Evolutionary conservation across 2,888 invertebrate species (phyloP).

Genomic region (Chymomyza fuscimana): DNA sequence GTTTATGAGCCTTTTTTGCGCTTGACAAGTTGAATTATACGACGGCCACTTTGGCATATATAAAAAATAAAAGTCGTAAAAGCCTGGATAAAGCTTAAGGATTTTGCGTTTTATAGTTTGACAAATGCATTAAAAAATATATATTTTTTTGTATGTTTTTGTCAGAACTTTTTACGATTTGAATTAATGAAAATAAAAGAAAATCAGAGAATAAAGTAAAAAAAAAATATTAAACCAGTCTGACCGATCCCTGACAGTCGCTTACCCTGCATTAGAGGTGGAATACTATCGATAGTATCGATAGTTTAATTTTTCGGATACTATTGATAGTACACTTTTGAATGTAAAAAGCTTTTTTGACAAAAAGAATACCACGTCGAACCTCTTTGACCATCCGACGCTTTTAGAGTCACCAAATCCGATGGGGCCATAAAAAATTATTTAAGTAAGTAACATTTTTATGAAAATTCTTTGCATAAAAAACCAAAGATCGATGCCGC

Average conservation of each 20-base stretch:
- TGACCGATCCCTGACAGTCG: not conserved
- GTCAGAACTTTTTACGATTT: not conserved
- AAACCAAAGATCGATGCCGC: too few relatives aligned
- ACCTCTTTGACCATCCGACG: too few relatives aligned
- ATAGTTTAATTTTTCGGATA: too few relatives aligned
- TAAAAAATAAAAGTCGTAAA: slow-evolving; percentile 41
- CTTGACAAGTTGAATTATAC: slow-evolving; percentile 73
- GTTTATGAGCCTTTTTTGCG: slow-evolving; percentile 68
- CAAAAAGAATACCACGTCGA: too few relatives aligned
- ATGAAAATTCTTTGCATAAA: too few relatives aligned
- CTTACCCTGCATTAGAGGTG: too few relatives aligned
- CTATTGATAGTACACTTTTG: too few relatives aligned
- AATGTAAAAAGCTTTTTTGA: too few relatives aligned
- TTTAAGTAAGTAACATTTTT: too few relatives aligned
- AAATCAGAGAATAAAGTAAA: not conserved
- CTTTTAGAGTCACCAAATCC: too few relatives aligned
- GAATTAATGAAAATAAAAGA: not conserved
- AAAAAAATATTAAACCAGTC: not conserved
- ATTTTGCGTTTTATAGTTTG: slow-evolving; percentile 36
- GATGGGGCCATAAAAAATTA: too few relatives aligned
- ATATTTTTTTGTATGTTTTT: slow-evolving; percentile 19
- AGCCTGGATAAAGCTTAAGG: slow-evolving; percentile 21
- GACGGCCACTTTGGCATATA: slow-evolving; percentile 53
- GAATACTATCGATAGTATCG: too few relatives aligned
- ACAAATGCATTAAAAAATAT: slow-evolving; percentile 40